Base-by-base conservation (phyloP, 2,888 invertebrate species). In the Brachylomia viminalis region DNA sequence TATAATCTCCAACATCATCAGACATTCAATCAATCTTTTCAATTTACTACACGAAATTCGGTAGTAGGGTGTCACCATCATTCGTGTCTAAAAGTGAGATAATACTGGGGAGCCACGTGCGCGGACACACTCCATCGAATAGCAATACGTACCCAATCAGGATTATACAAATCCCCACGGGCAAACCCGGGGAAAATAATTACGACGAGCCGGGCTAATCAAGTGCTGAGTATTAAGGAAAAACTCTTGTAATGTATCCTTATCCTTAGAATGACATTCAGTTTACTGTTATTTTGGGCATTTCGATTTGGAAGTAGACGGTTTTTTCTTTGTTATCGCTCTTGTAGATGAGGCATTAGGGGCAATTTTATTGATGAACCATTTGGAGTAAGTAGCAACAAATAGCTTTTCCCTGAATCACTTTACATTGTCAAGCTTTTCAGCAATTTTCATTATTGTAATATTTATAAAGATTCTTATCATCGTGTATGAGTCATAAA, bases 101-200 rank as follows among this genome's bases (percentile, higher is more conserved):
- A 94, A 92, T 91, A 87, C 89, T 79, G 80, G 80, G 89, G 82
- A 82, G 93, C 87, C 95, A 95, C 96, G 96, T 95, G 96, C 93
- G 92, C 87, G 87, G 87, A 90, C 94, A 95, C 95, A 95, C 95
- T 95, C 94, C 95, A 95, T 95, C 95, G 95, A 93, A 90, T 95
- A 93, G 93, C 94, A 95, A 96, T 95, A 95, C 95, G 94, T 93
- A 93, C 94, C 96, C 96, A 96, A 96, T 96, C 95, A 95, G 96
- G 96, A 96, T 96, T 96, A 96, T 94, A 95, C 95, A 95, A 95
- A 95, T 95, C 95, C 95, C 90, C 87, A 93, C 92, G 94, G 94
- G 92, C 89, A 88, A 88, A 88, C 87, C 87, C 89, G 89, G 92
- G 92, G 92, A 93, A 95, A 95, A 95, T 95, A 95, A 96, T 96